Evolutionary conservation across 2,888 invertebrate species (phyloP), one percentile per base, ranked within the genome.

Genomic region (Lamellibrachia satsuma): DNA sequence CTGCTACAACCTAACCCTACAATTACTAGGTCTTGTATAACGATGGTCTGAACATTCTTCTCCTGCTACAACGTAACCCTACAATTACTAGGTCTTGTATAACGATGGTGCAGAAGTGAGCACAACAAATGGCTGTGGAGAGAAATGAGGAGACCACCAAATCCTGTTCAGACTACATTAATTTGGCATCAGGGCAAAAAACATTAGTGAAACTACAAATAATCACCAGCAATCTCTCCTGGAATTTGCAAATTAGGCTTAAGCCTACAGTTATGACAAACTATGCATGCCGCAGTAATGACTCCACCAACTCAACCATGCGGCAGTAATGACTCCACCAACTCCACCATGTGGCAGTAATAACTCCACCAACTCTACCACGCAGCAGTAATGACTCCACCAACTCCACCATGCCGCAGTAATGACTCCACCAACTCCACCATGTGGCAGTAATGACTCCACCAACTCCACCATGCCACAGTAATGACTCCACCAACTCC

Each of bases 131-230:
- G 22, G 6, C 3, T 6, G n/a, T 15, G 15, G 75, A n/a, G 55
- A 75, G 75, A 75, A 75, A 75, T 75, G 75, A 6, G 15, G 75
- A 75, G 15, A 75, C 22, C 6, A n/a, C 75, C 75, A 15, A 75
- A 6, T 75, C 75, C 75, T 75, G 75, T 75, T 75, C 6, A 75
- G 75, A 75, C 75, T 75, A 75, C 15, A 75, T n/a, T 75, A 75
- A 75, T 75, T 75, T 75, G 75, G 75, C 75, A 75, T 75, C 75
- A 75, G 75, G 15, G 75, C 75, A 75, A 75, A 75, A 75, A 11
- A 75, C 75, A 75, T 22, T 39, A 39, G 75, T 75, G n/a, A 6
- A 75, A 75, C n/a, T 75, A 75, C 22, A 75, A n/a, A 75, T 75
- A 75, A 75, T 75, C 75, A 75, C 75, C 8, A 55, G 55, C 55